Base-by-base conservation (phyloP, 2,888 invertebrate genomes). In the Proisotoma minuta region DNA sequence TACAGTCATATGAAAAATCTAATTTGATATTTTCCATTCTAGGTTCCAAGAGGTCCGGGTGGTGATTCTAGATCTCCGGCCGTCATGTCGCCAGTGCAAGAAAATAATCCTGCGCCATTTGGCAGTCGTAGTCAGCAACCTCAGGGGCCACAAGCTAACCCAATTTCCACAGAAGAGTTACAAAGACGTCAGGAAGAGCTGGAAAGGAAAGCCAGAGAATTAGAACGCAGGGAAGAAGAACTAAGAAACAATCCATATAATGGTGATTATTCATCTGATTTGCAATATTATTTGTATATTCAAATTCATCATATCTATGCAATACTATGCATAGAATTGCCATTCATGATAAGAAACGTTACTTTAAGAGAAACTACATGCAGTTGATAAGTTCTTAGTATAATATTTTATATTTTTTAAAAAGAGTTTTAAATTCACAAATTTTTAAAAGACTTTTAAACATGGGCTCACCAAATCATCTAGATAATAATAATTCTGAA, bases 151-250 rank as follows among this genome's bases (percentile, higher is more conserved):
- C 62, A 62, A 49, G 58, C 20, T 34, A 40, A 50, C 39, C 69
- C 66, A 48, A 71, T 74, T 60, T 72, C 71, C 1, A 73, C 73
- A 4, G 73, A 71, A 34, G 73, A 73, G 65, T 68, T 65, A 39
- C 76, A 91, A 89, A 85, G 86, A 76, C 84, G 89, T 68, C 89
- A 90, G 79, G 91, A 94, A 78, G 94, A 95, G 78, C 79, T 95
- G 66, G 95, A 96, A 78, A 83, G 89, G 63, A 95, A 94, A 81
- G 92, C 93, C 48, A 89, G 89, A 72, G 93, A 94, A 77, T 78
- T 95, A 66, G 88, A 90, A 62, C 82, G 91, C 72, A 84, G 91
- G 75, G 94, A 95, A 78, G 91, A 94, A 72, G 92, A 93, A 78
- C 82, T 95, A 71, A 82, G 82, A 70, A 82, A 79, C 74, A 78